phyloP scores from a whole-genome alignment of 2,797 vertebrate species.

The Gila robusta region DNA sequence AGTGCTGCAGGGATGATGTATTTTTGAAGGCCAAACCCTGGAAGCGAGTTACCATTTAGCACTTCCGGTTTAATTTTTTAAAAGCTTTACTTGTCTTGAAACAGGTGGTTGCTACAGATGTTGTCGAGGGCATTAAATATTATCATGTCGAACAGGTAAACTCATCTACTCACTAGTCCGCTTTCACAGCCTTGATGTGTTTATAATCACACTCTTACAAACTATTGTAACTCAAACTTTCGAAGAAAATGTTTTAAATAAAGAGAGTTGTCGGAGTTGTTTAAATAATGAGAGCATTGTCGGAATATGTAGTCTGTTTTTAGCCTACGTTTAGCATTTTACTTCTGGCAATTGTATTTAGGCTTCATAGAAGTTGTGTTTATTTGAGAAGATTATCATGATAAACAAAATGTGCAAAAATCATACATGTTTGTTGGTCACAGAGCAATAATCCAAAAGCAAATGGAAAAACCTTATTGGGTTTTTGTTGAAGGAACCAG shows the following conservation, averaged over 20 bases:
- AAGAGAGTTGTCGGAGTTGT: too few species aligned
- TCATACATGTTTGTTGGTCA: not conserved
- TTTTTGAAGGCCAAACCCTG: slow-evolving; percentile 65
- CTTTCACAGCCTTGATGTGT: not conserved
- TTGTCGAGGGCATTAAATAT: not conserved
- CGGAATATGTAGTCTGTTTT: too few species aligned
- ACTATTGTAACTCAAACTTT: too few species aligned
- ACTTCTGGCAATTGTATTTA: too few species aligned
- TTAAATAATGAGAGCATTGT: too few species aligned
- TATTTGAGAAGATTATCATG: too few species aligned
- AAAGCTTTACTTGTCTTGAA: too few species aligned
- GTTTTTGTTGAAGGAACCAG: not conserved
- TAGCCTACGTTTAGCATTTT: too few species aligned
- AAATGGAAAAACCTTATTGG: not conserved
- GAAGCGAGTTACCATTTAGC: not conserved
- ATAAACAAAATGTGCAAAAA: too few species aligned
- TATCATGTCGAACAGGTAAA: not conserved
- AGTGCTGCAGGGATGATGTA: slow-evolving; percentile 27
- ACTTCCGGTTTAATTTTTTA: not conserved
- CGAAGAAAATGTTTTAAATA: too few species aligned
- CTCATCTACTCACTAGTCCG: not conserved
- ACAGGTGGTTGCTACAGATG: not conserved
- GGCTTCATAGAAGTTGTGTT: too few species aligned
- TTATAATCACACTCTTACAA: too few species aligned
- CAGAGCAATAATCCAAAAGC: not conserved